Percentiles rank a stretch among this genome's conserved stretches.
Conservation (phyloP, 2,113 vertebrate genomes). For the Elachura formosa region DNA sequence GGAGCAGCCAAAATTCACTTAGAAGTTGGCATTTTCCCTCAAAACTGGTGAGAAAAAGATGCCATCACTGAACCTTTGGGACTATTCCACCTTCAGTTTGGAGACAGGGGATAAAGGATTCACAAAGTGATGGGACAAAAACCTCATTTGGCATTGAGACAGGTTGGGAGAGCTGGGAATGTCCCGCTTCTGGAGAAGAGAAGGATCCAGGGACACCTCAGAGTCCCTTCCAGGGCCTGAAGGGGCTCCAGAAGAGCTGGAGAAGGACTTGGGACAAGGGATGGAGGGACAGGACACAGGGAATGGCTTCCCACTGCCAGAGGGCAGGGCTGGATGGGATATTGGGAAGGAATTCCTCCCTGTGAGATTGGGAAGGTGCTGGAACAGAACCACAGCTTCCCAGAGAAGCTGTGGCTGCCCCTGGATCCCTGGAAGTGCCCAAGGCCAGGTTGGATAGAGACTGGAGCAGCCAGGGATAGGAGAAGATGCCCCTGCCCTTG, state of each 20-base stretch:
- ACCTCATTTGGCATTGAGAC: neutral
- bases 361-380: accelerated
- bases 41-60: neutral
- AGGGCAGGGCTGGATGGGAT: neutral
- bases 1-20: neutral
- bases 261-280: neutral
- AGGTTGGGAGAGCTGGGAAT: neutral
- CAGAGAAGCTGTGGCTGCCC: neutral
- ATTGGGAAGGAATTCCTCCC: neutral
- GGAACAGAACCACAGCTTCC: neutral
- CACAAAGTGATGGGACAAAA: neutral
- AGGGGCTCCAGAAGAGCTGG: neutral
- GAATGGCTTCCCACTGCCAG: neutral
- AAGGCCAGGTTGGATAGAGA: accelerated
- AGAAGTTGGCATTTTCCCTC: neutral
- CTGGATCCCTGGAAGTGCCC: neutral
- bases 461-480: neutral
- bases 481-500: neutral
- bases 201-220: neutral
- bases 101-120: accelerated
- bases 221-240: neutral
- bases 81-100: neutral
- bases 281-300: neutral
- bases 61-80: accelerated
- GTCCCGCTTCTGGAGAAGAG: neutral